Evolutionary conservation across 2,113 vertebrate species (phyloP).

Genomic region (Macrotis lagotis): DNA sequence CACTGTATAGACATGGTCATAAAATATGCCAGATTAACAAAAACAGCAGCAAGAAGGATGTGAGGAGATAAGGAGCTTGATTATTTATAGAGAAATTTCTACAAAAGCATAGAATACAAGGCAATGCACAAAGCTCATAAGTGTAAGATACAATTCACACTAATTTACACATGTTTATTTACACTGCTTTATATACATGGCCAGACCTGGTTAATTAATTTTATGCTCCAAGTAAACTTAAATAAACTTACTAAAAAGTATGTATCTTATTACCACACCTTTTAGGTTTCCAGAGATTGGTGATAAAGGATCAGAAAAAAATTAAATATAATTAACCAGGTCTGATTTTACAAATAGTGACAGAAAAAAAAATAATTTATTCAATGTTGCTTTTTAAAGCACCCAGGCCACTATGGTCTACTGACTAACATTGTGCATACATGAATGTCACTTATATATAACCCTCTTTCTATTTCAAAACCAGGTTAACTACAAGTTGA

Average conservation of each 20-base stretch:
- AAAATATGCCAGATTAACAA: constrained; percentile 74
- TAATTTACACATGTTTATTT: constrained; percentile 88
- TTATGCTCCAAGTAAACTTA: constrained; percentile 74
- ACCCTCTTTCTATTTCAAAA: constrained; percentile 82
- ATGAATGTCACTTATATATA: constrained; percentile 80
- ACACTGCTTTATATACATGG: constrained; percentile 87
- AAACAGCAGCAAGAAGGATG: constrained; percentile 40
- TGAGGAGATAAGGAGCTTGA: constrained; percentile 66
- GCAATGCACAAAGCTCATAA: constrained; percentile 81
- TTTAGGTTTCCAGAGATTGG: constrained; percentile 52
- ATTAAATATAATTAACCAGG: constrained; percentile 77
- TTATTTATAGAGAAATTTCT: constrained; percentile 81
- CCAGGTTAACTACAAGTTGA: constrained; percentile 78
- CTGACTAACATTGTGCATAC: constrained; percentile 80
- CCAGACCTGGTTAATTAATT: constrained; percentile 81
- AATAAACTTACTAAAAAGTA: constrained; percentile 57
- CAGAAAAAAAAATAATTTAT: constrained; percentile 70
- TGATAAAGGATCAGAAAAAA: neutral
- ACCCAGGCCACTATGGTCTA: constrained; percentile 86
- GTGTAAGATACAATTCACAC: constrained; percentile 85
- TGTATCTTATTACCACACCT: constrained; percentile 52
- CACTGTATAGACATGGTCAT: constrained; percentile 45
- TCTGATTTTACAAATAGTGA: constrained; percentile 77
- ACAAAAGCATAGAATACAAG: constrained; percentile 82
- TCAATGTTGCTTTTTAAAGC: constrained; percentile 86